Base-by-base conservation (phyloP, 2,888 invertebrate species). In the Sisyra nigra region DNA sequence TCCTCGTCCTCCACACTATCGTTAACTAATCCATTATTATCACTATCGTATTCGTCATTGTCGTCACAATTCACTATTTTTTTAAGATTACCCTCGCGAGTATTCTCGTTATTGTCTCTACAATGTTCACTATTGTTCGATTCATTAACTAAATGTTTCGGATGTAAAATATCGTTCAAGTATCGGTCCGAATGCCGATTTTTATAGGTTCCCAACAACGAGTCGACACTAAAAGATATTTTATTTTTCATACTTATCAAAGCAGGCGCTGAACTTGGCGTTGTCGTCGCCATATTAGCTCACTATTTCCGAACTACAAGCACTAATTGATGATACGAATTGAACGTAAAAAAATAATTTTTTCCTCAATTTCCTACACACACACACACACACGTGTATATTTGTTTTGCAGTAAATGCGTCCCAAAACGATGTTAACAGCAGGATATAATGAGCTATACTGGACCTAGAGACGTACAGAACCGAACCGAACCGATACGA, bases 211-310 rank as follows among this genome's bases (percentile, higher is more conserved):
- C 50, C 63, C 30, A 80, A 57, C 15, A 80, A 56, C 0, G 80
- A 71, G 60, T 80, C 80, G 39, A 80, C 80, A 62, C 80, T 80
- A 60, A 80, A 80, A 47, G 79, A 79, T 55, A 80, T 80, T 52
- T 79, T 76, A 51, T 76, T 68, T 56, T 73, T 75, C 55, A 41
- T 32, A 9, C 45, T 52, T 53, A 24, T 24, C 24, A 24, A 24
- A 24, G 24, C 24, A 24, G 24, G 24, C 24, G 24, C 24, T 24
- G 24, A 24, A 24, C 24, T 24, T 24, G 24, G 24, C 24, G 24
- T 24, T 24, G 24, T 24, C 24, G 24, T 24, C 24, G 24, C 24
- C 24, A 24, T 24, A 5, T 3, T 24, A 24, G 3, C 3, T 7
- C 7, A 24, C 24, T 24, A 7, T n/a, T n/a, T n/a, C n/a, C n/a